These are phyloP conservation scores for Oxyteleia sp. DNA, from an alignment of 2,888 invertebrate genomes.

Conservation along the genomic window DNA sequence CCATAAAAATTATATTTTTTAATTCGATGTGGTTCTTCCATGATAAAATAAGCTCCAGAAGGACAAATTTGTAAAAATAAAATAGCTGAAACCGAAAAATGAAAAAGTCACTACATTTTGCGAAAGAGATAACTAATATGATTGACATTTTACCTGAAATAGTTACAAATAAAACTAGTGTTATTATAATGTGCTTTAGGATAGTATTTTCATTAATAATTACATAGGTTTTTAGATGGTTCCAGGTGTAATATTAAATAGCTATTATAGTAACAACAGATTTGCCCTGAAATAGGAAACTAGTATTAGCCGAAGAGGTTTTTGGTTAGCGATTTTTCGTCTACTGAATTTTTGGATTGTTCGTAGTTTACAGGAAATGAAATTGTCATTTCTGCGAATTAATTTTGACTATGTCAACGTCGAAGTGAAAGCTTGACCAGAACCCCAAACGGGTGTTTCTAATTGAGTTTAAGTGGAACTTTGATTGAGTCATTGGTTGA, in stretches of 20 bases:
- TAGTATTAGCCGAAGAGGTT: background rate
- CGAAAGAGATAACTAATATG: too few relatives aligned
- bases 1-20: too few relatives aligned
- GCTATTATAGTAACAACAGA: background rate
- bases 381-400: background rate
- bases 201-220: too few relatives aligned
- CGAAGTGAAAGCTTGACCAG: background rate
- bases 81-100: too few relatives aligned
- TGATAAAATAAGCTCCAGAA: too few relatives aligned
- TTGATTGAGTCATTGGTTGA: slow-evolving; percentile 8
- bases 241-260: background rate
- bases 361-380: slow-evolving; percentile 8
- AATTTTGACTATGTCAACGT: background rate
- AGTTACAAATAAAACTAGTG: too few relatives aligned
- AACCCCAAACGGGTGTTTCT: background rate
- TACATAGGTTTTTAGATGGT: background rate
- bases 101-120: too few relatives aligned
- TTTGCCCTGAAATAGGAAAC: background rate
- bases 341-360: slow-evolving; percentile 46
- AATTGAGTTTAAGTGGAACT: slow-evolving; percentile 7
- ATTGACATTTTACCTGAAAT: too few relatives aligned
- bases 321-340: slow-evolving; percentile 28
- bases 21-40: too few relatives aligned
- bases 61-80: too few relatives aligned
- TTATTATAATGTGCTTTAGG: too few relatives aligned